Conservation (phyloP, 2,888 invertebrate species). For the Amiota communis region DNA sequence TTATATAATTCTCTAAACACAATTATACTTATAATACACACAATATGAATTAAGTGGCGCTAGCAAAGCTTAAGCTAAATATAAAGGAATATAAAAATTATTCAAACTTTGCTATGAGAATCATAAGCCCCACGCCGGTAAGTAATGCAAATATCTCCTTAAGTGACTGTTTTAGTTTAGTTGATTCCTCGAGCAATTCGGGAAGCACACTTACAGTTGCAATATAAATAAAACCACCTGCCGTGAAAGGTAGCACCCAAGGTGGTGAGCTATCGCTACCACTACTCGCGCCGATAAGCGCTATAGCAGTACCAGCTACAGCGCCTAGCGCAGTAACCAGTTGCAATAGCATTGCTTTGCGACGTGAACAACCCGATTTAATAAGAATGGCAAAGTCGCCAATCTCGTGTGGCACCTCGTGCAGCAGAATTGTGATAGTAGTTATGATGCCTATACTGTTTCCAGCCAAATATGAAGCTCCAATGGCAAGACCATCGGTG, state of each 20-base stretch:
- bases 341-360: slow-evolving; percentile 95
- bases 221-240: slow-evolving; percentile 99
- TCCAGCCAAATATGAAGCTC: slow-evolving; percentile 96
- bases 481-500: slow-evolving; percentile 99
- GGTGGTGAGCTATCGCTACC: slow-evolving; percentile 77
- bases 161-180: slow-evolving; percentile 88
- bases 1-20: background rate
- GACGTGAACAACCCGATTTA: slow-evolving; percentile 95
- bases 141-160: slow-evolving; percentile 92
- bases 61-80: background rate
- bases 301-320: slow-evolving; percentile 91
- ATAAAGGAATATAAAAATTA: slow-evolving; percentile 8
- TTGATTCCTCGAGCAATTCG: slow-evolving; percentile 92
- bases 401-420: slow-evolving; percentile 99
- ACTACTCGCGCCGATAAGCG: slow-evolving; percentile 85
- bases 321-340: slow-evolving; percentile 96
- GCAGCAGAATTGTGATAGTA: slow-evolving; percentile 94
- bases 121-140: slow-evolving; percentile 95
- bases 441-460: slow-evolving; percentile 90
- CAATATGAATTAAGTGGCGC: background rate
- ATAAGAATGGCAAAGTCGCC: slow-evolving; percentile 99
- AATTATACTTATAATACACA: background rate
- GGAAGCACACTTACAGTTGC: slow-evolving; percentile 99
- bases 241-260: slow-evolving; percentile 97
- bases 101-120: slow-evolving; percentile 83